phyloP scores from a whole-genome alignment of 1,140 invertebrate species.

The Paraescarpia echinospica region DNA sequence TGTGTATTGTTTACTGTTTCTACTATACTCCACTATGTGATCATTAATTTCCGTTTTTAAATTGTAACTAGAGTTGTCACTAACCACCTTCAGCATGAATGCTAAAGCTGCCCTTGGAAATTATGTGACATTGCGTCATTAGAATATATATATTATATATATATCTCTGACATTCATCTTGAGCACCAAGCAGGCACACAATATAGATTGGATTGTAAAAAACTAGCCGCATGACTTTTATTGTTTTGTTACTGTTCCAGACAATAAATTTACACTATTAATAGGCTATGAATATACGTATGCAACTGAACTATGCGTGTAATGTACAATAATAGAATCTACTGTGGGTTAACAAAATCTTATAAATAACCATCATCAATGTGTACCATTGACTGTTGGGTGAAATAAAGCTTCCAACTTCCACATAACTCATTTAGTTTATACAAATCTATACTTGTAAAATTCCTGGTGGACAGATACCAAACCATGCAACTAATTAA shows the following conservation, averaged over 20 bases:
- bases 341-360: too few relatives aligned
- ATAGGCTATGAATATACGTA: neutral
- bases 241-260: neutral
- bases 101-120: neutral
- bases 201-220: neutral
- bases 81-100: neutral
- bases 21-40: too few relatives aligned
- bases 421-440: neutral
- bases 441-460: neutral
- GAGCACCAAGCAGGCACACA: neutral
- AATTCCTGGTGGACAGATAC: neutral
- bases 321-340: neutral
- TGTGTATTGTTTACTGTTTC: too few relatives aligned
- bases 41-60: too few relatives aligned
- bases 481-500: neutral
- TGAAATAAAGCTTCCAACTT: neutral
- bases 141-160: too few relatives aligned
- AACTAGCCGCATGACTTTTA: neutral
- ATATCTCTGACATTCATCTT: neutral
- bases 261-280: slow-evolving; percentile 2
- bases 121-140: neutral
- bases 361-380: too few relatives aligned
- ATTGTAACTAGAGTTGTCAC: neutral
- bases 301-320: neutral
- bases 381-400: too few relatives aligned